These are phyloP conservation scores for Scomber colias DNA, from an alignment of 2,113 vertebrate species.

Conservation along the genomic window DNA sequence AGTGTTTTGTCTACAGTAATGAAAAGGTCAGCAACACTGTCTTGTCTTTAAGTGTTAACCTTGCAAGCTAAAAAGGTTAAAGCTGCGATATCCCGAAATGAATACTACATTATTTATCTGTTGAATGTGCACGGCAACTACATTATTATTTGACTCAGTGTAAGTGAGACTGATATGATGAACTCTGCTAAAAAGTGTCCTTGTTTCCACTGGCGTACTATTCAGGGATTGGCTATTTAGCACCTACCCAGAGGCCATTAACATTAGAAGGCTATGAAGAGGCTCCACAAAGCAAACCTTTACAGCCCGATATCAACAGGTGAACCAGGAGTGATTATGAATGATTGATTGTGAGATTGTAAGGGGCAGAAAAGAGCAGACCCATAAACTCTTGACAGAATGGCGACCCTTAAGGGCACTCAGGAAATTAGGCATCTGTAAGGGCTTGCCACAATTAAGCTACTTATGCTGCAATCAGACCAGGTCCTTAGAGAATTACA, in stretches of 20 bases:
- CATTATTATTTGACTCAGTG: constrained; percentile 4
- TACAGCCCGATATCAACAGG: constrained; percentile 24
- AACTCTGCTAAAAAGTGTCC: background rate
- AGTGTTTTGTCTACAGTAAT: constrained; percentile 33
- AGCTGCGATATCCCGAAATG: constrained; percentile 14
- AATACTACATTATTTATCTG: constrained; percentile 21
- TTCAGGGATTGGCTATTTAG: constrained; percentile 14
- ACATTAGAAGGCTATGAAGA: constrained; percentile 26
- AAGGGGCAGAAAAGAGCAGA: constrained; percentile 29
- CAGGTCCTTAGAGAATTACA: background rate
- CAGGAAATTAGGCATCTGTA: constrained; percentile 52
- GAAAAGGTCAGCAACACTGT: constrained; percentile 39
- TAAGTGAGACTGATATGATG: background rate
- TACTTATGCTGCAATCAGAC: constrained; percentile 56
- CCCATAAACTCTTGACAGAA: constrained; percentile 42
- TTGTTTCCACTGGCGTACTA: background rate
- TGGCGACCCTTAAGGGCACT: constrained; percentile 47
- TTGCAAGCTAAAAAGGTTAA: constrained; percentile 43
- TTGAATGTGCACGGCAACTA: background rate
- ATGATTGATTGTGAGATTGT: constrained; percentile 53
- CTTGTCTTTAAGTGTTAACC: constrained; percentile 43
- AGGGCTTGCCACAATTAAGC: constrained; percentile 38
- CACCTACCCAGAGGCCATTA: constrained; percentile 11
- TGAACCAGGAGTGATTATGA: constrained; percentile 39
- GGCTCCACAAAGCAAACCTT: constrained; percentile 20